Percentiles rank a stretch among this genome's conserved stretches.
Evolutionary conservation across 2,797 vertebrate genomes (phyloP).

Genomic region (Danio choprae): DNA sequence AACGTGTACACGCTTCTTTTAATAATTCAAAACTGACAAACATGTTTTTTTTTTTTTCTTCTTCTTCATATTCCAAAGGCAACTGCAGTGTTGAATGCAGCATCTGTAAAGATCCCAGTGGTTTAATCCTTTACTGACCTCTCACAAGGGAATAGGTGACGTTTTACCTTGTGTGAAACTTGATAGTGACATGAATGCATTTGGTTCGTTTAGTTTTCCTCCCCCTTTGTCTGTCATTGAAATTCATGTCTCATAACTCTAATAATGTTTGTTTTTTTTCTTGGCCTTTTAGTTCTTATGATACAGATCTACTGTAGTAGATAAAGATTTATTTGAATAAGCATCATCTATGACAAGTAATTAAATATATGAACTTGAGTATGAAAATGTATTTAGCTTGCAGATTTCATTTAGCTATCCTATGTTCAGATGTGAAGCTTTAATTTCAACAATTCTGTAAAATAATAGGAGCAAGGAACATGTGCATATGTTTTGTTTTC

Average conservation of each 20-base stretch:
- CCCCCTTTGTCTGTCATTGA: constrained; percentile 55
- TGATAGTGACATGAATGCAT: constrained; percentile 55
- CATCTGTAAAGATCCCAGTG: constrained; percentile 48
- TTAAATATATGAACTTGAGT: constrained; percentile 65
- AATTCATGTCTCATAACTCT: constrained; percentile 62
- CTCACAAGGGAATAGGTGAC: constrained; percentile 56
- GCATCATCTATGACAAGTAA: constrained; percentile 66
- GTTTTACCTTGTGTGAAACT: constrained; percentile 60
- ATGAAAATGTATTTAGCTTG: constrained; percentile 72
- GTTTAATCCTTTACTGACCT: constrained; percentile 65
- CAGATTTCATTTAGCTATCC: constrained; percentile 62
- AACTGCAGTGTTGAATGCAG: constrained; percentile 39
- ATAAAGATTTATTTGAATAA: constrained; percentile 60
- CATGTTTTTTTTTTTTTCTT: constrained; percentile 23
- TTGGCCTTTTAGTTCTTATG: constrained; percentile 62
- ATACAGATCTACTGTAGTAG: constrained; percentile 63
- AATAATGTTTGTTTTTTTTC: constrained; percentile 52
- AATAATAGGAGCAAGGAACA: constrained; percentile 66
- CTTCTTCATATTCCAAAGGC: constrained; percentile 53
- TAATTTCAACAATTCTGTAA: constrained; percentile 77
- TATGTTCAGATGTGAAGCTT: constrained; percentile 77
- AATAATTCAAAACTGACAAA: constrained; percentile 50
- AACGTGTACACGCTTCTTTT: constrained; percentile 18
- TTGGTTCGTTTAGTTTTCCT: constrained; percentile 33
- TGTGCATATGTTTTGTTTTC: constrained; percentile 69